A percentile compares a stretch with the other conserved stretches of the same genome.
These are phyloP conservation scores for Doryteuthis pealeii DNA, from an alignment of 1,140 invertebrate species.

Conservation along the genomic window DNA sequence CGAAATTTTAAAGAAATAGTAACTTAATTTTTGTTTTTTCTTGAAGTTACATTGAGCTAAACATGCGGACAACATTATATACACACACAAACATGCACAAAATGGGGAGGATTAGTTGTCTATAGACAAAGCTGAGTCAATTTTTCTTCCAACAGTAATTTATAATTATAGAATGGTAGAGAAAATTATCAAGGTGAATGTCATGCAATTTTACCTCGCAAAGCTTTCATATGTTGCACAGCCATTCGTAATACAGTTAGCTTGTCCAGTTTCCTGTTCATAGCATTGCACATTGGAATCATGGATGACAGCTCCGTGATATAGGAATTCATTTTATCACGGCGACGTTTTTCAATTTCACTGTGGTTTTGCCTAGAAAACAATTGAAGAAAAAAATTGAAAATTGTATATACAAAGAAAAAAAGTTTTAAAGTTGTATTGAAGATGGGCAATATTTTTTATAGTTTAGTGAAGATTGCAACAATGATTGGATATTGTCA, in stretches of 20 bases:
- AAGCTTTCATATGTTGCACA: constrained; percentile 81
- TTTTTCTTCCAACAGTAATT: too few species aligned
- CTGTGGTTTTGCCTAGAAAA: constrained; percentile 75
- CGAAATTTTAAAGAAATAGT: too few species aligned
- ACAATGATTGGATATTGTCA: too few species aligned
- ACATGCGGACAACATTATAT: too few species aligned
- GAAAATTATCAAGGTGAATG: too few species aligned
- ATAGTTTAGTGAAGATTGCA: too few species aligned
- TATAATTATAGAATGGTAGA: too few species aligned
- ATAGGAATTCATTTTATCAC: constrained; percentile 96
- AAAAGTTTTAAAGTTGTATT: background rate
- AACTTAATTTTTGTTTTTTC: too few species aligned
- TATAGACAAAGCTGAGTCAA: too few species aligned
- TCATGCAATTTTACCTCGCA: constrained; percentile 40
- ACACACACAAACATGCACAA: too few species aligned
- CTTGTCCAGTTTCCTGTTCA: constrained; percentile 91
- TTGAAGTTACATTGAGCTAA: too few species aligned
- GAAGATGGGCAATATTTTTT: background rate
- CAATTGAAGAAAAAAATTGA: constrained; percentile 12
- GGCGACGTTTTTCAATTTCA: constrained; percentile 89
- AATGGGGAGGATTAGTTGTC: too few species aligned
- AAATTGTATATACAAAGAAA: constrained; percentile 11
- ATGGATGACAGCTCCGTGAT: constrained; percentile 87
- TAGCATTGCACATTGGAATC: constrained; percentile 90
- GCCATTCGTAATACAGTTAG: constrained; percentile 91